These are phyloP conservation scores for Phenacoccus solenopsis DNA, from an alignment of 1,140 invertebrate genomes.

Conservation along the genomic window DNA sequence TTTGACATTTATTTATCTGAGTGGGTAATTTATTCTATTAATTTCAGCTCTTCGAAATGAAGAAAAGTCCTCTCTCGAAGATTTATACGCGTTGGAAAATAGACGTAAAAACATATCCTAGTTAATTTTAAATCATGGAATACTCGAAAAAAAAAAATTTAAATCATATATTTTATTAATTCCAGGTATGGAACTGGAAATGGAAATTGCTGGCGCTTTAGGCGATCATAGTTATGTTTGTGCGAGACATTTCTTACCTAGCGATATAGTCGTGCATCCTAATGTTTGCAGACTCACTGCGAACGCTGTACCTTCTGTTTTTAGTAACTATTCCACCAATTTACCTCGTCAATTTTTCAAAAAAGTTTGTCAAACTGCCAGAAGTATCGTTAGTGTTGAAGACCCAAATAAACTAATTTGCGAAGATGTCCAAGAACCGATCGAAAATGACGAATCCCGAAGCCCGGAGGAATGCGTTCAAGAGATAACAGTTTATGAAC, in stretches of 20 bases:
- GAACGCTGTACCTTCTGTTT: neutral
- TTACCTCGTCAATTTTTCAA: neutral
- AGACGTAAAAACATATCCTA: neutral
- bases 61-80: neutral
- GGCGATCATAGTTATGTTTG: neutral
- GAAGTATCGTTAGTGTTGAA: neutral
- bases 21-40: neutral
- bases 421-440: neutral
- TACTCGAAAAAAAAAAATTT: no score
- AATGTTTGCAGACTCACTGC: neutral
- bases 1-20: neutral
- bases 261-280: neutral
- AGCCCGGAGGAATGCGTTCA: neutral
- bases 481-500: neutral
- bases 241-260: neutral
- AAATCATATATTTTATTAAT: neutral
- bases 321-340: neutral
- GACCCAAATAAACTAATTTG: neutral
- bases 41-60: neutral
- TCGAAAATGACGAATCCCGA: neutral
- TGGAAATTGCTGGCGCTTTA: neutral
- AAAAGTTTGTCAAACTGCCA: neutral
- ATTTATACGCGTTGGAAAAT: neutral
- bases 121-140: no score
- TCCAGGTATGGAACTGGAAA: neutral